Evolutionary conservation across 2,113 vertebrate species (phyloP).

Genomic region (Rissa tridactyla): DNA sequence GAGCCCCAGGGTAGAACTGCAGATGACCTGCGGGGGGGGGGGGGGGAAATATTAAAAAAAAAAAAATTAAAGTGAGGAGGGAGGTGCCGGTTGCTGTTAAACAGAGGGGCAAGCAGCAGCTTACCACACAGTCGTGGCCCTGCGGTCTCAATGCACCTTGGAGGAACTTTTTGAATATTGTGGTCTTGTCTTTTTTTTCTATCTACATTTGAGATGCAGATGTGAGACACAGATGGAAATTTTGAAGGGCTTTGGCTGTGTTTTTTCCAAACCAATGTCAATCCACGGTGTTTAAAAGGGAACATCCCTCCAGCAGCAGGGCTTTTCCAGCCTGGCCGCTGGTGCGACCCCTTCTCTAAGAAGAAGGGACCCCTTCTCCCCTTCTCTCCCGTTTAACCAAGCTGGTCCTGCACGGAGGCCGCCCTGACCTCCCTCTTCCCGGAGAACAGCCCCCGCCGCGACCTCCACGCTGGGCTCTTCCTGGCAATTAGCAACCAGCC

Average conservation of each 20-base stretch:
- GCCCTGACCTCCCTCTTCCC: background rate
- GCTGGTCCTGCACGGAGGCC: fast-evolving
- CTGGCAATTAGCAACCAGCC: constrained; percentile 19
- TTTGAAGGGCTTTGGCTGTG: background rate
- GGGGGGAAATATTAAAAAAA: too few species aligned
- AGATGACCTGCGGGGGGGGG: background rate
- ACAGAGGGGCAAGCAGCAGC: background rate
- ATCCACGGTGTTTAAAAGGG: background rate
- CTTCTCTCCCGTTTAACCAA: background rate
- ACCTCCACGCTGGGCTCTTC: background rate
- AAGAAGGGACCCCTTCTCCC: background rate
- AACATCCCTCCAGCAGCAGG: background rate
- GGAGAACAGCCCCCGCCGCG: background rate
- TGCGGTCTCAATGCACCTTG: background rate
- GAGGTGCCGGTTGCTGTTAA: background rate
- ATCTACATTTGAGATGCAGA: background rate
- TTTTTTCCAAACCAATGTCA: background rate
- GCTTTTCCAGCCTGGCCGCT: background rate
- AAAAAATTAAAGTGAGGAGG: background rate
- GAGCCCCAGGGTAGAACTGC: background rate
- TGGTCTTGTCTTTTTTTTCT: background rate
- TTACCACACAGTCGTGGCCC: fast-evolving
- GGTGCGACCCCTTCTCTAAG: background rate
- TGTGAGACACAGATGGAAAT: background rate
- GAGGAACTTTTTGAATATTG: background rate